Evolutionary conservation across 2,888 invertebrate genomes (phyloP).

Genomic region (Xylota segnis): DNA sequence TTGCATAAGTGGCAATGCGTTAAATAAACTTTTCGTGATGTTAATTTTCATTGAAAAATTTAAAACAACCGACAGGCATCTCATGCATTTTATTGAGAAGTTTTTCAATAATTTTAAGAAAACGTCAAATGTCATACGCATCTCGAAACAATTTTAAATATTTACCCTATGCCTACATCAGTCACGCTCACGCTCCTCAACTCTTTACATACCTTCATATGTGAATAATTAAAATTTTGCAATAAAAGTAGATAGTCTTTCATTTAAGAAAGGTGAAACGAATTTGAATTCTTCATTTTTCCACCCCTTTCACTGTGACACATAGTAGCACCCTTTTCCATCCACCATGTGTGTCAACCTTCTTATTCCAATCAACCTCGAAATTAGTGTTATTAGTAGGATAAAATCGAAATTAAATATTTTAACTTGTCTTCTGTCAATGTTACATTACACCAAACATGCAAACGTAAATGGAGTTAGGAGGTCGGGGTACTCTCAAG

Average conservation of each 20-base stretch:
- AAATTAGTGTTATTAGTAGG: constrained; percentile 69
- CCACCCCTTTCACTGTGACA: constrained; percentile 36
- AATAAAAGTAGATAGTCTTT: constrained; percentile 25
- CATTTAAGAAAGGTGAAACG: constrained; percentile 48
- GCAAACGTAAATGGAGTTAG: constrained; percentile 3
- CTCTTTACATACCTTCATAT: not conserved
- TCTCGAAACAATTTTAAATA: constrained; percentile 23
- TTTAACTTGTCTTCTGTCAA: constrained; percentile 66
- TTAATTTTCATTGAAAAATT: constrained; percentile 5
- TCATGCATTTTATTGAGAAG: not conserved
- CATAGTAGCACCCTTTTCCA: constrained; percentile 9
- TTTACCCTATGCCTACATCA: constrained; percentile 10
- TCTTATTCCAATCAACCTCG: constrained; percentile 52
- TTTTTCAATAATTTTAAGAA: not conserved
- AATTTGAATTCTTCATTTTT: constrained; percentile 41
- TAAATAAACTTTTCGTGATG: constrained; percentile 5
- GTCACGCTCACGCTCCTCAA: constrained; percentile 12
- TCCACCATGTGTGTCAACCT: constrained; percentile 31
- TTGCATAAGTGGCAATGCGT: constrained; percentile 11
- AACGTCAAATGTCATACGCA: constrained; percentile 21
- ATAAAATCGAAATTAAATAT: constrained; percentile 74
- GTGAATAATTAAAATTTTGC: constrained; percentile 62
- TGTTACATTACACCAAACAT: constrained; percentile 40
- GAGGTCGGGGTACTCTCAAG: constrained; percentile 11
- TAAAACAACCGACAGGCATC: not conserved